Evolutionary conservation across 2,888 invertebrate species (phyloP), one percentile per base, ranked within the genome.

Genomic region (Tortrix viridana): DNA sequence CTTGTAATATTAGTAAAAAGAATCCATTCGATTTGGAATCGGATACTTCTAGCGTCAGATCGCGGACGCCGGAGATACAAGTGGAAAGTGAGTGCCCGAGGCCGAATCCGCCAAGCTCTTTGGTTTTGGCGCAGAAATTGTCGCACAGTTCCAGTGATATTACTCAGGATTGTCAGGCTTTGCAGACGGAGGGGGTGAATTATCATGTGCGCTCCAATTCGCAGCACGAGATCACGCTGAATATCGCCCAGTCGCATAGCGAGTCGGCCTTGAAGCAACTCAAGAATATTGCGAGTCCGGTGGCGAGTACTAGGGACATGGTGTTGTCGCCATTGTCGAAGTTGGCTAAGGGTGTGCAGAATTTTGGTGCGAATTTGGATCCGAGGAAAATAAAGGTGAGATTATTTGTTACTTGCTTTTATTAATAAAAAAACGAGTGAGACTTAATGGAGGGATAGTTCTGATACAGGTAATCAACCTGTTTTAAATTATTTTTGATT

Each of bases 281-380:
- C 12, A 95, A 93, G 77, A 94, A 92, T 69, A 92, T 95, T 3
- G 93, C 95, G 0, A 96, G 95, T 80, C 96, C 97, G 0, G 93
- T 93, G 1, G 93, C 94, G 1, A 92, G 80, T n/a, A 94, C 94
- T 6, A 94, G 94, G 71, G 95, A 94, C 70, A 94, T 95, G 86
- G 94, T 95, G 0, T 73, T 95, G 37, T 95, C 95, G 0, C 96
- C 96, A 0, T 93, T 98, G 23, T 95, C 96, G 0, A 97, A 97
- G 81, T 86, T 98, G 52, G 97, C 97, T 0, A 97, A 96, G 82
- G 97, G 97, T 0, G 95, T 97, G 74, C 97, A 97, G 82, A 96
- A 93, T 75, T 92, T 97, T 55, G 96, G 97, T 0, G 95, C 96
- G 14, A 97, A 97, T 88, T 92, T 97, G 75, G 97, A 97, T 88